Conservation (phyloP, 2,888 invertebrate genomes). For the Megalurothrips usitatus region DNA sequence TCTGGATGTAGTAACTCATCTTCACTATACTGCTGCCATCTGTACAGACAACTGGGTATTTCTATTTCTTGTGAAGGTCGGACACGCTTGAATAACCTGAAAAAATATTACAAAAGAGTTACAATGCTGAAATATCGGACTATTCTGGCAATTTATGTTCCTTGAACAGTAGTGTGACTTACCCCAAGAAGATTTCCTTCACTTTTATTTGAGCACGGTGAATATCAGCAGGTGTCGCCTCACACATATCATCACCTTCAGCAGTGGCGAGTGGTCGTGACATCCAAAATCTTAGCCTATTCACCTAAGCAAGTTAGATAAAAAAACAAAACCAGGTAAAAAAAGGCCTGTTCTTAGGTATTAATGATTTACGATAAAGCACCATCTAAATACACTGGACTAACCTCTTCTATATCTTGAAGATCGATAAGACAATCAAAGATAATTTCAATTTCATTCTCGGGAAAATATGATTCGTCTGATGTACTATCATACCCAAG, state of each 20-base stretch:
- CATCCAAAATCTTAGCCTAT: conserved; percentile 67
- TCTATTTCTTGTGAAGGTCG: neutral
- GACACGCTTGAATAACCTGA: neutral
- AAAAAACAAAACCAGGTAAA: conserved; percentile 32
- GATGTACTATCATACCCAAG: conserved; percentile 62
- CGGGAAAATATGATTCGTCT: conserved; percentile 61
- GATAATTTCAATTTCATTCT: conserved; percentile 77
- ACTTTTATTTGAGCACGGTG: conserved; percentile 49
- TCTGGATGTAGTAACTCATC: neutral
- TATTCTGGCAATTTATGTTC: too few relatives aligned
- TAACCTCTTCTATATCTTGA: conserved; percentile 60
- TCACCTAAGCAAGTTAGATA: conserved; percentile 55
- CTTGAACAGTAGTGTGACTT: conserved; percentile 36
- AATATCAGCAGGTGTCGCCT: conserved; percentile 44
- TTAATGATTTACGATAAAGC: too few relatives aligned
- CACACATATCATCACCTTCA: conserved; percentile 44
- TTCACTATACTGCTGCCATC: neutral
- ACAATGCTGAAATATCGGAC: neutral
- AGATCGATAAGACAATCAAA: conserved; percentile 70
- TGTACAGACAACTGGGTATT: neutral
- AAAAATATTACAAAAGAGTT: neutral
- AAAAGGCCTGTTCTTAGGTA: too few relatives aligned
- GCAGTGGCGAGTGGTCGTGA: conserved; percentile 58
- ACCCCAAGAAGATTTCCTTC: conserved; percentile 49
- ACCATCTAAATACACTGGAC: conserved; percentile 38